A percentile compares a stretch with the other conserved stretches of the same genome.
Conservation (phyloP, 2,113 vertebrate genomes). For the Ia io region DNA sequence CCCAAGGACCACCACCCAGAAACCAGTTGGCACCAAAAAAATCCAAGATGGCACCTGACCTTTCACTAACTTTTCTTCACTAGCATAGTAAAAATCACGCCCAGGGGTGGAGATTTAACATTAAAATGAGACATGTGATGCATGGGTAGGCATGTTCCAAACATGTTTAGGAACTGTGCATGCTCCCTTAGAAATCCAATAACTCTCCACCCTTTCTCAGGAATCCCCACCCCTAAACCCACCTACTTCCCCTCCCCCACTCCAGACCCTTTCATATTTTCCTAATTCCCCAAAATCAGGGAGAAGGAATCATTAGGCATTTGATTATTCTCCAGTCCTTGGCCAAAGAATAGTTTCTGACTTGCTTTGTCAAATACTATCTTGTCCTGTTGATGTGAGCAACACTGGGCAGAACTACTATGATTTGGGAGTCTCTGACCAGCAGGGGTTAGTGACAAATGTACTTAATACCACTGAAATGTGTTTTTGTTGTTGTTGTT, state of each 20-base stretch:
- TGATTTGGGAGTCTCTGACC: neutral
- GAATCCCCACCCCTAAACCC: neutral
- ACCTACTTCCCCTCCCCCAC: neutral
- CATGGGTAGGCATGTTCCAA: neutral
- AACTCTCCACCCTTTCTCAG: neutral
- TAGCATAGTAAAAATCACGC: neutral
- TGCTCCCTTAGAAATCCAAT: neutral
- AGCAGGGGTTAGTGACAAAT: neutral
- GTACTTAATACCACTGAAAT: neutral
- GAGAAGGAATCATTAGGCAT: neutral
- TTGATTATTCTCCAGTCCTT: neutral
- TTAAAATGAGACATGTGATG: neutral
- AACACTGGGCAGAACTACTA: neutral
- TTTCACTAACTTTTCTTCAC: neutral
- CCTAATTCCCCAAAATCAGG: neutral
- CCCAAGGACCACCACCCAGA: neutral
- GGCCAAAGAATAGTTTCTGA: neutral
- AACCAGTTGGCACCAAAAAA: neutral
- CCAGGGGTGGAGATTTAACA: neutral
- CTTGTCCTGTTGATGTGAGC: neutral
- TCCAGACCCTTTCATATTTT: neutral
- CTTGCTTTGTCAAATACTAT: neutral
- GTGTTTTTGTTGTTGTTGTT: too few species aligned
- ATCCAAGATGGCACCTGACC: neutral
- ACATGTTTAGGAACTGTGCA: neutral